Base-by-base conservation (phyloP, 1,140 invertebrate species). In the Vanessa atalanta region DNA sequence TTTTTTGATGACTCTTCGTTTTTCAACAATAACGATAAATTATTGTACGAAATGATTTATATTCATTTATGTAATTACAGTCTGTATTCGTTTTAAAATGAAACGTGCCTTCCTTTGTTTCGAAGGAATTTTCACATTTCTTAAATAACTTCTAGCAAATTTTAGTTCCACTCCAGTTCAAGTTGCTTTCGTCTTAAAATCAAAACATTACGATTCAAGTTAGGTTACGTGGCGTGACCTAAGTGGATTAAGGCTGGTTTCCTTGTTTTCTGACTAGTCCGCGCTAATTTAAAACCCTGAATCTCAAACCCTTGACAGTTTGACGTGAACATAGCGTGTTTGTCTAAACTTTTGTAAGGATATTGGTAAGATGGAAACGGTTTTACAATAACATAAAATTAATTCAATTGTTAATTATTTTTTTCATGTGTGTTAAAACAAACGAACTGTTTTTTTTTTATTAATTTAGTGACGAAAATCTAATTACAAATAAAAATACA, bases 261-360 rank as follows among this genome's bases (percentile, higher is more conserved):
- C 81, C 80, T 79, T 79, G 79, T 82, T 83, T 83, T 78, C 73
- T 78, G 74, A 81, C 77, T 81, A 83, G 82, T 86, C 82, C 47
- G 79, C 66, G 78, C 80, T 86, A 85, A 86, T 89, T 89, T 89
- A 89, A 87, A 85, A 85, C 80, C 37, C 80, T 85, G 81, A 79
- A 83, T 83, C 81, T 85, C 80, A 86, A 81, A 82, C 69, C 47
- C 71, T 72, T 84, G 85, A 87, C 87, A 87, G 85, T 78, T 84
- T 87, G 85, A 88, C 84, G 81, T 80, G 73, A 77, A 79, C 78
- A 51, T 88, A 82, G 87, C 84, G 85, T 88, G 83, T 86, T 84
- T 85, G 80, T 83, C 77, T 79, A 75, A 70, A 76, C 68, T 83
- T 75, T 75, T 57, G 71, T 78, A 76, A 76, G 67, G 72, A 77